Base-by-base conservation (phyloP, 2,888 invertebrate species). In the Carterocephalus palaemon region DNA sequence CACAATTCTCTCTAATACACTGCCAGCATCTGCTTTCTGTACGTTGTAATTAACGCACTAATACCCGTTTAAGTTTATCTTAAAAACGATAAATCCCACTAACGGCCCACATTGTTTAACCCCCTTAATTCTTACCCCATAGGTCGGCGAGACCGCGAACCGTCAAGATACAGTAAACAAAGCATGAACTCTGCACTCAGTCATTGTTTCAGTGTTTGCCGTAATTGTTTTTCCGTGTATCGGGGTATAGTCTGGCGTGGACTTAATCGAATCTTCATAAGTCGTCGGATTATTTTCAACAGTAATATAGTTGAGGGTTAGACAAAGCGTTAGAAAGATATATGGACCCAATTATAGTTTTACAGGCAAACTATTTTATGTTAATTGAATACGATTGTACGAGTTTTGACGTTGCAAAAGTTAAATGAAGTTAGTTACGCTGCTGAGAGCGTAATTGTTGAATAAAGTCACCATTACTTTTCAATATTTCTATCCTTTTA, bases 151-250 rank as follows among this genome's bases (percentile, higher is more conserved):
- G 34, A 43, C 42, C 42, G 26, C 42, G 22, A 29, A 29, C 61
- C 61, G 62, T 64, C 72, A 78, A 80, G 81, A 81, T 76, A 80
- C 69, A 68, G 68, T 60, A 72, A 71, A 79, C 82, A 81, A 80
- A 77, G 75, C 67, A 73, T 29, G 47, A 77, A 82, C 74, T 81
- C 78, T 79, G 78, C 70, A 75, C 67, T 71, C 65, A 64, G 70
- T 79, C 81, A 81, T 83, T 81, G 82, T 81, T 75, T 71, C 64
- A 75, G 72, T 70, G 74, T 76, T 75, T 76, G 71, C 74, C 70
- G 71, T 83, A 83, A 84, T 84, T 84, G 84, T 84, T 84, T 84
- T 84, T 83, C 84, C 81, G 70, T 84, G 83, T 83, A 73, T 67
- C 76, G 61, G 78, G 75, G 72, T 67, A 53, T 79, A 75, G 82